Conservation (phyloP, 2,888 invertebrate species). For the Drosophila buzzatii region DNA sequence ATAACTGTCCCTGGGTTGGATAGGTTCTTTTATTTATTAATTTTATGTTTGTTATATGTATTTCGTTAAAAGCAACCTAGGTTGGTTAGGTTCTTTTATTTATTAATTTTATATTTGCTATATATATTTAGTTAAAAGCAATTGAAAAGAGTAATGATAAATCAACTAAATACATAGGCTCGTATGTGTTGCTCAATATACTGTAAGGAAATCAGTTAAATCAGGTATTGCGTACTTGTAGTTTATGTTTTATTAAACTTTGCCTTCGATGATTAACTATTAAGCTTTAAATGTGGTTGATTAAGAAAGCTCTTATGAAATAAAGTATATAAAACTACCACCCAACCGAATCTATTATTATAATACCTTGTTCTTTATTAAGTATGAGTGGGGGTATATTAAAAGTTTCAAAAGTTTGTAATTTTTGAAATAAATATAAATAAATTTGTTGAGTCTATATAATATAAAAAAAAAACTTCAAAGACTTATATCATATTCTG, state of each 20-base stretch:
- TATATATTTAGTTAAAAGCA: slow-evolving; percentile 22
- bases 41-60: neutral
- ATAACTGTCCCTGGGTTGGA: slow-evolving; percentile 26
- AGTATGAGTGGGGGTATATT: neutral
- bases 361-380: neutral
- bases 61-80: slow-evolving; percentile 24
- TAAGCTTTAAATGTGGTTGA: slow-evolving; percentile 77
- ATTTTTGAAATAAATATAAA: neutral
- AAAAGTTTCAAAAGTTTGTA: too few species aligned
- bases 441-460: neutral
- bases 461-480: neutral
- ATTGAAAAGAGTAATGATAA: slow-evolving; percentile 43
- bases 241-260: slow-evolving; percentile 38
- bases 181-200: slow-evolving; percentile 47
- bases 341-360: slow-evolving; percentile 22
- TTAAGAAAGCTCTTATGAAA: slow-evolving; percentile 63
- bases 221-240: slow-evolving; percentile 32
- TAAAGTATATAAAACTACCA: slow-evolving; percentile 68
- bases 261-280: slow-evolving; percentile 53
- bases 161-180: slow-evolving; percentile 45
- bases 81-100: slow-evolving; percentile 11
- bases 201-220: slow-evolving; percentile 5
- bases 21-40: slow-evolving; percentile 2
- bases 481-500: neutral
- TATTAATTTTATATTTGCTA: neutral